These are phyloP conservation scores for Buceros bicornis DNA, from an alignment of 2,797 vertebrate genomes.

Conservation along the genomic window DNA sequence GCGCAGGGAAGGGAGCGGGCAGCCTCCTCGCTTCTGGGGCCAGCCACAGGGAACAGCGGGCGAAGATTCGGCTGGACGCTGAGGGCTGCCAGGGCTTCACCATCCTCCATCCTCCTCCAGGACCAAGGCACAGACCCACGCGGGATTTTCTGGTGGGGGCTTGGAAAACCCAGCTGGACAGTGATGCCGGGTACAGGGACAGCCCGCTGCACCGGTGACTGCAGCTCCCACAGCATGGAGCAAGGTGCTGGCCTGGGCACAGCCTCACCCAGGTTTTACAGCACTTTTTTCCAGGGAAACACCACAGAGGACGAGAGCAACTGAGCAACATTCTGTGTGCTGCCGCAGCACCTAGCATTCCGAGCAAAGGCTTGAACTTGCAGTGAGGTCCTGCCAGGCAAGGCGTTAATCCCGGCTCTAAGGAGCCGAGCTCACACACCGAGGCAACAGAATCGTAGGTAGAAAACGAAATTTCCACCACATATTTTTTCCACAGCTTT, in stretches of 20 bases:
- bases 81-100: too few relatives aligned
- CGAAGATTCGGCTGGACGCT: neutral
- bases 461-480: slow-evolving; percentile 34
- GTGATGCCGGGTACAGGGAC: neutral
- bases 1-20: neutral
- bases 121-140: too few relatives aligned
- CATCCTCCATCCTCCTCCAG: too few relatives aligned
- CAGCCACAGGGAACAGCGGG: fast-evolving
- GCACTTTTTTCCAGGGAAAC: neutral
- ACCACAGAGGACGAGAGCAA: fast-evolving
- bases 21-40: neutral
- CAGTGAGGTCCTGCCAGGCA: neutral
- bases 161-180: too few relatives aligned
- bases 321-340: neutral
- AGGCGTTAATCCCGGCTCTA: slow-evolving; percentile 32
- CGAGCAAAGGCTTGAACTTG: neutral
- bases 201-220: fast-evolving
- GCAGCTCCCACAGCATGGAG: neutral
- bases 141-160: too few relatives aligned
- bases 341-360: too few relatives aligned
- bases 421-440: neutral
- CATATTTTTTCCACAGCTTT: neutral
- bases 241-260: neutral
- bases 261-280: neutral
- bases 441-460: neutral